A percentile compares a stretch with the other conserved stretches of the same genome.
Evolutionary conservation across 2,113 vertebrate species (phyloP).

Genomic region (Centropristis striata): DNA sequence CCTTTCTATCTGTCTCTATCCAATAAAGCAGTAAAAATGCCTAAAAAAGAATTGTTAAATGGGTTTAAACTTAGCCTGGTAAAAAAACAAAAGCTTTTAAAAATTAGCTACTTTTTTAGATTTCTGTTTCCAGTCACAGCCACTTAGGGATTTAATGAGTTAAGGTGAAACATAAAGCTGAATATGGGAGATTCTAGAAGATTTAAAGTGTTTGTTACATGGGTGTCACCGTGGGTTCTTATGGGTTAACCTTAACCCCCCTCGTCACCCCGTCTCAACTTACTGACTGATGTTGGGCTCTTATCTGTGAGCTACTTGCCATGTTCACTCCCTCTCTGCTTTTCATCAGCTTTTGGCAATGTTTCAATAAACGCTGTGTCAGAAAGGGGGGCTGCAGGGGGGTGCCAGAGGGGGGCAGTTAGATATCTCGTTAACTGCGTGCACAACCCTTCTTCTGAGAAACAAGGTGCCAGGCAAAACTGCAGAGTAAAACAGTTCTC

Average conservation of each 20-base stretch:
- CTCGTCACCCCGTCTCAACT: slow-evolving; percentile 3
- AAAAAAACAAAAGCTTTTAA: no score
- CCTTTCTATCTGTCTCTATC: no score
- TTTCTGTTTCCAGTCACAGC: no score
- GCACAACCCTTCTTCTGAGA: slow-evolving; percentile 4
- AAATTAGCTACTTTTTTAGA: no score
- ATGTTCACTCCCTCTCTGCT: slow-evolving; percentile 65
- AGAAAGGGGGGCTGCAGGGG: slow-evolving; percentile 6
- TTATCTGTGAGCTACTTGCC: slow-evolving; percentile 53
- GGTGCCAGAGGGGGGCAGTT: not conserved
- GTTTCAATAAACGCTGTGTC: slow-evolving; percentile 30
- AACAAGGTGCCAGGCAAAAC: slow-evolving; percentile 42
- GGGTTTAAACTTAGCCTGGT: no score
- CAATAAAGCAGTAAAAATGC: no score
- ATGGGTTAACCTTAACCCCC: not conserved
- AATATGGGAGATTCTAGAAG: no score
- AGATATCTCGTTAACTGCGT: slow-evolving; percentile 17
- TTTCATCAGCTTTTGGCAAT: slow-evolving; percentile 63
- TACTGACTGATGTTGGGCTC: slow-evolving; percentile 29
- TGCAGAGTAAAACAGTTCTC: slow-evolving; percentile 48
- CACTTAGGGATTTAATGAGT: no score
- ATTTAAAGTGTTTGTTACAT: no score
- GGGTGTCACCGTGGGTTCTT: no score
- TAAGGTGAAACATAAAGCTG: no score
- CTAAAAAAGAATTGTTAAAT: no score